Base-by-base conservation (phyloP, 1,140 invertebrate genomes). In the Pogonus chalceus region DNA sequence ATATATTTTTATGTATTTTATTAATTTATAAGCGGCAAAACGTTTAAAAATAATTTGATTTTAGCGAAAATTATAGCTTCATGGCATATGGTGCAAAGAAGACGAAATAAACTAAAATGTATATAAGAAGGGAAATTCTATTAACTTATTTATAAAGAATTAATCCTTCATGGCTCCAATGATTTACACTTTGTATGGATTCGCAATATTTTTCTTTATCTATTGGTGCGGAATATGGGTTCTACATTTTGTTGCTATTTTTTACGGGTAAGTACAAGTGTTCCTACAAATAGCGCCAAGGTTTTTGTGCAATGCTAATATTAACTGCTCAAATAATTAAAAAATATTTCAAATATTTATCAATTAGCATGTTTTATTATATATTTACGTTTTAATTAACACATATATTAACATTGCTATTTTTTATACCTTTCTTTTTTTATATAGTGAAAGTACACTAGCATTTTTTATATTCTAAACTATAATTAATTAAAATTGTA, bases 201-300 rank as follows among this genome's bases (percentile, higher is more conserved):
- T 85, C 67, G 81, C 82, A 57, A 72, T 79, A 69, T 79, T 83
- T 63, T 83, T 85, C 63, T 79, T 85, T 65, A 67, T 82, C 65
- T 83, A 84, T 67, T 85, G 82, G 82, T 75, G 73, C 60, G 79
- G 75, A 26, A 79, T 82, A 69, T 84, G 83, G 82, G 67, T 79
- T 43, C 63, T 85, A 52, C 83, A 86, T 67, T 60, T 83, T 52
- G 66, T 84, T 61, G 83, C 83, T 39, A 74, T 82, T 57, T 72
- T 75, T 60, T 80, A 79, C 65, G 78, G 76, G 74, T 76, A 68
- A 68, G 67, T 64, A 52, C 26, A 24, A 26, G 16, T 9, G 22
- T 22, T 14, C 16, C 18, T 31, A 31, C 20, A 24, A 20, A 24
- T 31, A 20, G 1, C n/a, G 12, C 20, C 12, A 16, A 37, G 21